Evolutionary conservation across 1,140 invertebrate genomes (phyloP), one percentile per base, ranked within the genome.

Genomic region (Diuraphis noxia): DNA sequence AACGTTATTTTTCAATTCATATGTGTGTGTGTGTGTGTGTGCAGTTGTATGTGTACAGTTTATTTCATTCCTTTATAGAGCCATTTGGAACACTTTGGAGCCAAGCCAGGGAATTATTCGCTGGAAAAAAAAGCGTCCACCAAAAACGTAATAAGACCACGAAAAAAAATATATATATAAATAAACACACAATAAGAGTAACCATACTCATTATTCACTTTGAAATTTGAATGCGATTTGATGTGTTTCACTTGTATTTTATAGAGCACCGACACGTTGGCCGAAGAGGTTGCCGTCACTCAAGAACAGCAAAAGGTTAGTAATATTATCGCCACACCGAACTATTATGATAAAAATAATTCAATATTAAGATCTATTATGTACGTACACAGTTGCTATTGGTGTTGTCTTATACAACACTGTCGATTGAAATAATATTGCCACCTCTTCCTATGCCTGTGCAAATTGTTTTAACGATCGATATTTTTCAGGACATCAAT

Each of bases 401-500:
- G 43, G 34, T 79, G 21, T 36, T 79, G 6, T 79, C 8, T 40
- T 82, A 41, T 2, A 6, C n/a, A n/a, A n/a, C n/a, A 36, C 72
- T 6, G 19, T 79, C 7, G 21, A 10, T 38, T 82, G 0, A 4
- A 25, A 25, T 82, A 41, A 17, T 19, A 19, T 41, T 6, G 17
- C 46, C 43, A 17, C 43, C 43, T 46, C 43, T 41, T 41, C 7
- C 7, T 10, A 8, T 38, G 19, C 52, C 25, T 17, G 13, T 41
- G 17, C 17, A 46, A 46, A n/a, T 41, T 40, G 5, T 6, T 25
- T 25, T 17, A 3, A 25, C 36, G 7, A 30, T 41, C 23, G 25
- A 34, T 36, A 2, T 36, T 25, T 87, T 36, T 0, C 92, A 94
- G 93, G 93, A 93, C 79, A 94, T 94, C 88, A 94, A 95, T 52